phyloP scores from a whole-genome alignment of 2,113 vertebrate species.

The Rhea pennata region DNA sequence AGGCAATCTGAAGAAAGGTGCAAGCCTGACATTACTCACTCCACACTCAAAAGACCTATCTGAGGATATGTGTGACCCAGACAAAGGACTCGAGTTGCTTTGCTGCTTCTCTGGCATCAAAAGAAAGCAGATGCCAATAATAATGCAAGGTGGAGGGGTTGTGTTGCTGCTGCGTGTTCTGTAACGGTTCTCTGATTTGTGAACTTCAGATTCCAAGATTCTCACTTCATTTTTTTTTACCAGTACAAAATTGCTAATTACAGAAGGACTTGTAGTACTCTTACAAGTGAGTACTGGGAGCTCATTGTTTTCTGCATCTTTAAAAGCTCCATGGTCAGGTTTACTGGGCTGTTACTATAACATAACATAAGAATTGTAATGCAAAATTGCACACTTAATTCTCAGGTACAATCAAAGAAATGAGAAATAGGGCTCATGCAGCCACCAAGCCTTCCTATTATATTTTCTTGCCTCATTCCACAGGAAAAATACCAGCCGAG shows the following conservation, averaged over 20 bases:
- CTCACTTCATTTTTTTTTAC: not conserved
- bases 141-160: not conserved
- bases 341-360: not conserved
- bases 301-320: not conserved
- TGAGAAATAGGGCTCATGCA: not conserved
- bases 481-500: not conserved
- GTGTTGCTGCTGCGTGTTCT: not conserved
- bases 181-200: not conserved
- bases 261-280: not conserved
- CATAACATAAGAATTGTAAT: not conserved
- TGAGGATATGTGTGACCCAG: not conserved
- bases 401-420: not conserved
- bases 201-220: not conserved
- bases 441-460: not conserved
- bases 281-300: not conserved
- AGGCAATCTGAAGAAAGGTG: not conserved
- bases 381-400: not conserved
- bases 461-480: slow-evolving; percentile 26
- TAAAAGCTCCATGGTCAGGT: not conserved
- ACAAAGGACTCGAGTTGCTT: not conserved
- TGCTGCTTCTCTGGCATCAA: not conserved
- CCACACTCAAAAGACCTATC: not conserved
- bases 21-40: not conserved
- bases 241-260: not conserved
- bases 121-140: not conserved